These are phyloP conservation scores for Microtus montanus DNA, from an alignment of 2,113 vertebrate genomes.

Conservation along the genomic window DNA sequence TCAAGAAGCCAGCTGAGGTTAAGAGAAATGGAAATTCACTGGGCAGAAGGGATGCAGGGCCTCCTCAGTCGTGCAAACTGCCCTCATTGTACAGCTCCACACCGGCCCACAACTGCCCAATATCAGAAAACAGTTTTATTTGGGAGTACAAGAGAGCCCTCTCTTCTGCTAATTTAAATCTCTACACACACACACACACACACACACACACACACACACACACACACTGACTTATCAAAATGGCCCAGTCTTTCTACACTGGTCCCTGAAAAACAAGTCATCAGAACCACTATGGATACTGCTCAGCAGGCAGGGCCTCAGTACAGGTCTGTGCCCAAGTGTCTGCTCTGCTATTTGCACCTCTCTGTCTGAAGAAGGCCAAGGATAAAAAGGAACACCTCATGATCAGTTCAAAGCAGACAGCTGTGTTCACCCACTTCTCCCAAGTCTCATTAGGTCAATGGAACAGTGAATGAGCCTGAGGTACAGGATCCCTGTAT, in stretches of 20 bases:
- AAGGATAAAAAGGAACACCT: background rate
- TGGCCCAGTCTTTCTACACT: background rate
- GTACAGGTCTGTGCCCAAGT: background rate
- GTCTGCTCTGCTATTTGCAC: background rate
- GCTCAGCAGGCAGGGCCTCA: too few relatives aligned
- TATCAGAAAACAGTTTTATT: background rate
- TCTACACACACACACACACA: background rate
- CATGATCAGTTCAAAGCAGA: background rate
- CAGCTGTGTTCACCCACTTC: too few relatives aligned
- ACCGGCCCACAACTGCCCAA: background rate
- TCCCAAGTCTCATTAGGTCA: too few relatives aligned
- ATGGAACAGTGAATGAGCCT: background rate
- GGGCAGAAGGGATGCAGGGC: background rate
- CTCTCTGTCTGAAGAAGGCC: too few relatives aligned
- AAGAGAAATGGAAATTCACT: background rate
- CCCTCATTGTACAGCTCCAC: fast-evolving
- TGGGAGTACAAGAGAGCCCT: too few relatives aligned
- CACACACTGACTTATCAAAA: background rate
- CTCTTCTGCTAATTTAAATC: background rate
- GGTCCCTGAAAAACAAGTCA: background rate
- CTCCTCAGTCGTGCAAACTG: background rate
- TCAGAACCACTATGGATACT: background rate
- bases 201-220: too few relatives aligned
- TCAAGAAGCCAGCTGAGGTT: background rate
- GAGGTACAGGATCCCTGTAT: background rate